Percentiles rank a stretch among this genome's conserved stretches.
Evolutionary conservation across 2,797 vertebrate species (phyloP).

Genomic region (Channa striata): DNA sequence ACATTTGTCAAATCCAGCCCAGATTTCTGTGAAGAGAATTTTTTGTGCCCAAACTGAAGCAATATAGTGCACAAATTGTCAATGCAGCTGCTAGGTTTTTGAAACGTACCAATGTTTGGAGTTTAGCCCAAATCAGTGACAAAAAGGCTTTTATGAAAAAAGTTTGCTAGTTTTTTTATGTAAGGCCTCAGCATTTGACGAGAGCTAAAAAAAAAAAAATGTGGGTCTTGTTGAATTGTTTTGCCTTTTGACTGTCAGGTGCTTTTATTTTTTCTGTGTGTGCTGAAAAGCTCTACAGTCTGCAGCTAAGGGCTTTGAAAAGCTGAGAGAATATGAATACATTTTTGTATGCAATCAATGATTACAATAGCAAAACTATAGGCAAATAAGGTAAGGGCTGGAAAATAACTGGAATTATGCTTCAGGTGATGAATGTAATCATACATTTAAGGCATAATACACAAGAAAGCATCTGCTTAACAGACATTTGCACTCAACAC

Average conservation of each 20-base stretch:
- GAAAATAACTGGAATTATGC: constrained; percentile 44
- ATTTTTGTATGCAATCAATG: constrained; percentile 33
- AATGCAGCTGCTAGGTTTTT: too few species aligned
- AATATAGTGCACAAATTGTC: too few species aligned
- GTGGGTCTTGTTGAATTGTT: constrained; percentile 4
- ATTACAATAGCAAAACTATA: constrained; percentile 9
- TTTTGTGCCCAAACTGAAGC: too few species aligned
- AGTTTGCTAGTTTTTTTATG: too few species aligned
- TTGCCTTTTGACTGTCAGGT: constrained; percentile 1
- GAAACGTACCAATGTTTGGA: too few species aligned
- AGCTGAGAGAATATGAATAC: not conserved
- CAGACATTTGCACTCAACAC: constrained; percentile 19
- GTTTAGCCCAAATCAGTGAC: too few species aligned
- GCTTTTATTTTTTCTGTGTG: constrained; percentile 4
- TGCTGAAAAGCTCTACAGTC: constrained; percentile 8
- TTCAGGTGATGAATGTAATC: constrained; percentile 30
- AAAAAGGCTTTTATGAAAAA: too few species aligned
- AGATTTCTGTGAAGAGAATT: too few species aligned
- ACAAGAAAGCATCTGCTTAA: constrained; percentile 25
- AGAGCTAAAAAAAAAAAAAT: constrained; percentile 9
- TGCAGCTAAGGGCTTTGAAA: constrained; percentile 22
- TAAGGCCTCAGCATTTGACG: too few species aligned
- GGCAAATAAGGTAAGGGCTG: constrained; percentile 11
- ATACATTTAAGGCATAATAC: constrained; percentile 30
- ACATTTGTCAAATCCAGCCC: too few species aligned